These are phyloP conservation scores for Neuroterus valhalla DNA, from an alignment of 1,140 invertebrate species.

Conservation along the genomic window DNA sequence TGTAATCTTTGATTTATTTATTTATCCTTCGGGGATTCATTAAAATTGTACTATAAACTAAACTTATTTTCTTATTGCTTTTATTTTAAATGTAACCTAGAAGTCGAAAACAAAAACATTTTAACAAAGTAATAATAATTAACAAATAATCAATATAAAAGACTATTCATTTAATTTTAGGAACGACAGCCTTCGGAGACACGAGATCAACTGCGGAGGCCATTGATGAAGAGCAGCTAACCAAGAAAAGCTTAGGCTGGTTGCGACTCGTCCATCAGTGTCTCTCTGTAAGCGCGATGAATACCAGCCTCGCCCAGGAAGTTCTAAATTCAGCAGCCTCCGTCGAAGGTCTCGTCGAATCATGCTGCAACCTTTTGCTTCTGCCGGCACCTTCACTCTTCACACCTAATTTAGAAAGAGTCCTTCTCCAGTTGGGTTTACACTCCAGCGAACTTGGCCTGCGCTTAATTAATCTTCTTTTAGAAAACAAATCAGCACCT, in stretches of 20 bases:
- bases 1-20: no score
- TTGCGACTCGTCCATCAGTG: constrained; percentile 82
- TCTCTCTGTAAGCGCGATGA: constrained; percentile 75
- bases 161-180: background rate
- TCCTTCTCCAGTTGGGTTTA: constrained; percentile 79
- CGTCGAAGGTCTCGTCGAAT: constrained; percentile 81
- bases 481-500: constrained; percentile 75
- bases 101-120: no score
- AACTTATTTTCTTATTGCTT: no score
- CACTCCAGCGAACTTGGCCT: constrained; percentile 78
- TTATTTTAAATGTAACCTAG: no score
- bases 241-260: constrained; percentile 80
- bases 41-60: no score
- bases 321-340: constrained; percentile 79
- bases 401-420: constrained; percentile 79
- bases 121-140: no score
- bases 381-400: constrained; percentile 80
- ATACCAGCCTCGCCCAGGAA: constrained; percentile 68
- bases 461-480: constrained; percentile 77
- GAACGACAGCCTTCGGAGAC: constrained; percentile 83
- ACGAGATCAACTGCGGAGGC: constrained; percentile 69
- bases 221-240: constrained; percentile 71
- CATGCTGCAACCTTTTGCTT: constrained; percentile 84
- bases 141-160: no score
- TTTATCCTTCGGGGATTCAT: no score